Evolutionary conservation across 2,113 vertebrate species (phyloP), one percentile per base, ranked within the genome.

Genomic region (Daubentonia madagascariensis): DNA sequence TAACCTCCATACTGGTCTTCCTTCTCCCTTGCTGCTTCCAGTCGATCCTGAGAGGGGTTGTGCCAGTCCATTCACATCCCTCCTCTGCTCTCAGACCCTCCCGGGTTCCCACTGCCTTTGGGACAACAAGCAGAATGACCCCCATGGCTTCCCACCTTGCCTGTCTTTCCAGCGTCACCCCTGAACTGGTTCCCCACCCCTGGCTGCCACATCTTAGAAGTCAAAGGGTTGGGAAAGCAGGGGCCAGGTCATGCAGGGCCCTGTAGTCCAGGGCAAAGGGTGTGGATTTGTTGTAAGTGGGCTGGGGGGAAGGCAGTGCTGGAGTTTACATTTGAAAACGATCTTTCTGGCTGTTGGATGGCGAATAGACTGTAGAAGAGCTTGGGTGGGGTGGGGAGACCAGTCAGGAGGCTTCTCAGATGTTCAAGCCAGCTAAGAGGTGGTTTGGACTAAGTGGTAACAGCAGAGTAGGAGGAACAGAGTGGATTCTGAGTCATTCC

Each of bases 301-400:
- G 22, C 57, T 11, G 54, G 45, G 63, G 54, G 25, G 32, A 5
- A 2, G 70, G 52, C 45, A n/a, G 28, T 18, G 25, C n/a, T 0
- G 0, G 65, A n/a, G 70, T 25, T 65, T 50, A 30, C 70, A 7
- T 17, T 70, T 43, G 79, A 37, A 54, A 50, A 40, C 68, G 50
- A 4, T 4, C 28, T 22, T 75, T 37, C 35, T 52, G 85, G 32
- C 54, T 81, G 68, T 43, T 22, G 18, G 37, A 37, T 5, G 35
- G 65, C 88, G 52, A 23, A 2, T 25, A 22, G 85, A 25, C 28
- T 52, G 8, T 7, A 30, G 67, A 23, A 12, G 67, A 43, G 11
- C 9, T 8, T 1, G 52, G 18, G 63, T 7, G 0, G 11, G 72
- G 11, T 0, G 0, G 35, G 40, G 43, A 86, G 68, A 11, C 9